A percentile compares a stretch with the other conserved stretches of the same genome.
Conservation (phyloP, 2,113 vertebrate species). For the Cebus imitator region DNA sequence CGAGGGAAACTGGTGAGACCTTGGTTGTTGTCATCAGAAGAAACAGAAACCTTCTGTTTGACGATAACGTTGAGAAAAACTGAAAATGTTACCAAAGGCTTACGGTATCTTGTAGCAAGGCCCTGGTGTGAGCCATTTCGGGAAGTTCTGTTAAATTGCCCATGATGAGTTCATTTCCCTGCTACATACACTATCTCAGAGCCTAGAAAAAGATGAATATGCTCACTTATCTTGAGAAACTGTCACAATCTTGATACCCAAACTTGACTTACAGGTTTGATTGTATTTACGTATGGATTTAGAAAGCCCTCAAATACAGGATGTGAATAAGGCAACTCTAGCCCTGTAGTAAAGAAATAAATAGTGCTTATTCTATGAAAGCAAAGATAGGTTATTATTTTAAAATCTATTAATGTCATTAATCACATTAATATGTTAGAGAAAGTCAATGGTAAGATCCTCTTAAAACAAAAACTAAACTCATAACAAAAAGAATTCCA, state of each 20-base stretch:
- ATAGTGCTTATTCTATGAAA: neutral
- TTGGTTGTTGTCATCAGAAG: neutral
- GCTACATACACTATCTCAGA: neutral
- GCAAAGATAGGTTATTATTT: neutral
- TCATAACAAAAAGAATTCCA: neutral
- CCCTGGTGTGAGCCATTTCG: neutral
- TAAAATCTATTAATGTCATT: neutral
- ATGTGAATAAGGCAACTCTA: accelerated
- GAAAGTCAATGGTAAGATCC: neutral
- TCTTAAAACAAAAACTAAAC: neutral
- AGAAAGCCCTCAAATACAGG: neutral
- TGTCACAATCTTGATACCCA: neutral
- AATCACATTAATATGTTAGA: neutral
- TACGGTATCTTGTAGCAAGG: neutral
- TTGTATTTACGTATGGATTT: neutral
- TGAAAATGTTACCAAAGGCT: neutral
- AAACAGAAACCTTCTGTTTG: neutral
- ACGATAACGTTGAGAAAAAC: neutral
- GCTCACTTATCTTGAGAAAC: neutral
- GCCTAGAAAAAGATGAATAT: neutral
- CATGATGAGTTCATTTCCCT: neutral
- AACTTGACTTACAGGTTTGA: neutral
- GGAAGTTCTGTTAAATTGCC: neutral
- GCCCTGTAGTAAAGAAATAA: neutral
- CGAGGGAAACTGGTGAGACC: too few relatives aligned